phyloP scores from a whole-genome alignment of 23 tunicate species.

The Halocynthia roretzi region DNA sequence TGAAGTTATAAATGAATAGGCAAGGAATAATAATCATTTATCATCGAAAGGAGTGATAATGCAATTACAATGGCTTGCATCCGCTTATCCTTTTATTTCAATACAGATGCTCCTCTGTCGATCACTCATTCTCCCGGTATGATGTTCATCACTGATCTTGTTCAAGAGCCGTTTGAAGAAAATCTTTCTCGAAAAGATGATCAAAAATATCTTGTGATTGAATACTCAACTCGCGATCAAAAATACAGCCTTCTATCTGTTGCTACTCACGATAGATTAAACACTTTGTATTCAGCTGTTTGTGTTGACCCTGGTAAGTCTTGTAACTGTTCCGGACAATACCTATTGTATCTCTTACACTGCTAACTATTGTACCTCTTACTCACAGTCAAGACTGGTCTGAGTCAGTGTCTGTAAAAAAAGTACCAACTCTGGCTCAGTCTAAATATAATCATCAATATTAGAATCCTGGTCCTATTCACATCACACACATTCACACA shows the following conservation, averaged over 20 bases:
- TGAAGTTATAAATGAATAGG: too few species aligned
- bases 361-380: background rate
- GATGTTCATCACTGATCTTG: constrained; percentile 76
- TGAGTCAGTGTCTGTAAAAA: background rate
- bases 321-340: background rate
- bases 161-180: background rate
- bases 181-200: background rate
- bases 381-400: background rate
- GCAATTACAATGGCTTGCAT: too few species aligned
- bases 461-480: too few species aligned
- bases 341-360: background rate
- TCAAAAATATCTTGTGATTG: background rate
- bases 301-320: too few species aligned
- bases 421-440: too few species aligned
- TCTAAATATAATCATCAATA: too few species aligned
- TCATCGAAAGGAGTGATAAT: too few species aligned
- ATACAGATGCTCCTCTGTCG: constrained; percentile 29
- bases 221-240: constrained; percentile 7
- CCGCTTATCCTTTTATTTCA: background rate
- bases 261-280: background rate
- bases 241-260: constrained; percentile 20
- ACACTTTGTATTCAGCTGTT: too few species aligned
- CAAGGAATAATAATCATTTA: too few species aligned
- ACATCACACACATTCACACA: too few species aligned
- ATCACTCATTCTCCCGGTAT: constrained; percentile 68